These are phyloP conservation scores for Probaryconus sp. DNA, from an alignment of 1,140 invertebrate genomes.

Conservation along the genomic window DNA sequence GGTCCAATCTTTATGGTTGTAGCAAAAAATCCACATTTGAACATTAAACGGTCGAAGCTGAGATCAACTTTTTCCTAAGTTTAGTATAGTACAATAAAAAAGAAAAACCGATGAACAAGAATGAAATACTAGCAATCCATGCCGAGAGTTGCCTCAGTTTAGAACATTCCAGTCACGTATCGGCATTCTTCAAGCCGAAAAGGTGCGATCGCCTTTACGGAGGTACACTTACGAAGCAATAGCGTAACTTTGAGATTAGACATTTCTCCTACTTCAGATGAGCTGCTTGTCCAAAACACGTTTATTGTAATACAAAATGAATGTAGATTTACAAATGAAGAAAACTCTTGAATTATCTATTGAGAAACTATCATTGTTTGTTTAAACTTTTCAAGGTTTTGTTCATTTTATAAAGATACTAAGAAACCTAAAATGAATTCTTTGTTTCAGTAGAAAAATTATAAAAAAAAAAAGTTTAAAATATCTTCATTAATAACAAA, in stretches of 20 bases:
- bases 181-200: constrained; percentile 56
- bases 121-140: constrained; percentile 50
- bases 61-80: constrained; percentile 39
- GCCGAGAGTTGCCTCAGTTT: constrained; percentile 42
- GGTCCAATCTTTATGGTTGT: constrained; percentile 5
- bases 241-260: constrained; percentile 51
- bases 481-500: too few relatives aligned
- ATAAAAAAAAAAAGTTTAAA: too few relatives aligned
- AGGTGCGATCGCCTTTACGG: constrained; percentile 41
- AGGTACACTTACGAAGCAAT: constrained; percentile 31
- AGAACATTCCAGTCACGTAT: constrained; percentile 48
- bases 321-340: constrained; percentile 13
- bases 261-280: constrained; percentile 31
- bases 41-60: background rate
- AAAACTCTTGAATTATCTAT: too few relatives aligned
- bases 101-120: constrained; percentile 53
- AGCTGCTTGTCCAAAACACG: constrained; percentile 17
- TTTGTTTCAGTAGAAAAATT: too few relatives aligned
- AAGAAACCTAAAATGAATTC: too few relatives aligned
- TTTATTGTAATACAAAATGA: constrained; percentile 28
- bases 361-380: too few relatives aligned
- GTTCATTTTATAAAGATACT: too few relatives aligned
- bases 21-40: constrained; percentile 37
- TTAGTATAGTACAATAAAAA: constrained; percentile 22
- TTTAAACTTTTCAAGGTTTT: too few relatives aligned